These are phyloP conservation scores for Phasianus colchicus DNA, from an alignment of 2,113 vertebrate genomes.

Conservation along the genomic window DNA sequence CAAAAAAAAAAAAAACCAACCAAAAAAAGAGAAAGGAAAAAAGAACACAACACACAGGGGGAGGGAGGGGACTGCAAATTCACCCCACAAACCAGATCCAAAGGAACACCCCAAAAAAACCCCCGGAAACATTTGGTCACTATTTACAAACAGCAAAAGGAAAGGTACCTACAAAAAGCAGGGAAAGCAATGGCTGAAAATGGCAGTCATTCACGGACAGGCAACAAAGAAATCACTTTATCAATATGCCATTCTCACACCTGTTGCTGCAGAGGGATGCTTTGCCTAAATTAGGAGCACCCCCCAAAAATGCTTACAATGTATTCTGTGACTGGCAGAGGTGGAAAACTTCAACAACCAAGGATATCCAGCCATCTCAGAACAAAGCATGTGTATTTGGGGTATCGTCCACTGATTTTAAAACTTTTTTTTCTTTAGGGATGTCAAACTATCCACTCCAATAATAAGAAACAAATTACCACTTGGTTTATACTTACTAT, in stretches of 20 bases:
- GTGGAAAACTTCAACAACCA: neutral
- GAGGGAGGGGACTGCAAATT: neutral
- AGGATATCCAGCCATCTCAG: neutral
- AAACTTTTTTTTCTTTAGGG: neutral
- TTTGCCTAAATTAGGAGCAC: neutral
- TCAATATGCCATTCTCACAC: conserved; percentile 32
- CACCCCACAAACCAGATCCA: conserved; percentile 28
- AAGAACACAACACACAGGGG: conserved; percentile 38
- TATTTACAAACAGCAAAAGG: conserved; percentile 91
- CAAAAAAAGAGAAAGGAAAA: neutral
- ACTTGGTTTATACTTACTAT: conserved; percentile 63
- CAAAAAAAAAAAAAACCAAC: neutral
- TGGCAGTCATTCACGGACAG: conserved; percentile 81
- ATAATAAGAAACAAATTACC: conserved; percentile 64
- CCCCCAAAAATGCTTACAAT: neutral
- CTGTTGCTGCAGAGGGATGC: conserved; percentile 24
- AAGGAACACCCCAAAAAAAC: neutral
- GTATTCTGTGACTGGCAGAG: neutral
- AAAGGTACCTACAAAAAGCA: conserved; percentile 83
- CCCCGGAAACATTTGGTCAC: conserved; percentile 86
- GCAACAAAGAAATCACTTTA: conserved; percentile 48
- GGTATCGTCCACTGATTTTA: neutral
- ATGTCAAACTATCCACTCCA: conserved; percentile 33
- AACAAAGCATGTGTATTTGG: neutral
- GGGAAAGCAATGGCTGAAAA: conserved; percentile 80